These are phyloP conservation scores for Apotomis betuletana DNA, from an alignment of 2,888 invertebrate species.

Conservation along the genomic window DNA sequence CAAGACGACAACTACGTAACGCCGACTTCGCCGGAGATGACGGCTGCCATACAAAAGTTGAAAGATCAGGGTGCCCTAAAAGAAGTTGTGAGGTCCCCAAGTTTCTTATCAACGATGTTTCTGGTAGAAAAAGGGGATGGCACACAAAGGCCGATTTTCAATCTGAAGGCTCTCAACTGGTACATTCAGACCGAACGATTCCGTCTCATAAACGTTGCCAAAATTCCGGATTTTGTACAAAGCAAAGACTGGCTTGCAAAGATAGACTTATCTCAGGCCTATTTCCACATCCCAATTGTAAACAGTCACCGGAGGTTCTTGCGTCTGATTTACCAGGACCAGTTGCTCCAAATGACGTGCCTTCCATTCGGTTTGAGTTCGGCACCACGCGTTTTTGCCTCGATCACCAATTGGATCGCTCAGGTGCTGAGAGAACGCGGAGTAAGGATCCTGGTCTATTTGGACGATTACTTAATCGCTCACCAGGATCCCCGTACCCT, in stretches of 20 bases:
- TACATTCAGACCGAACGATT: background rate
- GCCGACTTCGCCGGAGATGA: too few species aligned
- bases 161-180: background rate
- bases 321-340: background rate
- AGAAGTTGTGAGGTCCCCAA: background rate
- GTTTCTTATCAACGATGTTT: background rate
- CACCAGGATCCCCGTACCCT: background rate
- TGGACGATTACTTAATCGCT: background rate
- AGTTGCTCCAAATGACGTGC: background rate
- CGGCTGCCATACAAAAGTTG: background rate
- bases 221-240: slow-evolving; percentile 44
- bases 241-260: slow-evolving; percentile 21
- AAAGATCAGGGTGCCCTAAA: background rate
- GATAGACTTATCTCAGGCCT: slow-evolving; percentile 31
- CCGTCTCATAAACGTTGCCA: background rate
- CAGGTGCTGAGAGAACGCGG: slow-evolving; percentile 8
- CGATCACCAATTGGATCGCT: background rate
- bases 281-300: slow-evolving; percentile 24
- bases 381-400: background rate
- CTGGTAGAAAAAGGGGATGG: background rate
- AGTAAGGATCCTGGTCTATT: slow-evolving; percentile 8
- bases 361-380: background rate
- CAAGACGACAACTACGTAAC: too few species aligned
- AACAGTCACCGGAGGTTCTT: background rate
- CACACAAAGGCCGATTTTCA: background rate